Evolutionary conservation across 2,113 vertebrate genomes (phyloP), one percentile per base, ranked within the genome.

Genomic region (Plecotus auritus): DNA sequence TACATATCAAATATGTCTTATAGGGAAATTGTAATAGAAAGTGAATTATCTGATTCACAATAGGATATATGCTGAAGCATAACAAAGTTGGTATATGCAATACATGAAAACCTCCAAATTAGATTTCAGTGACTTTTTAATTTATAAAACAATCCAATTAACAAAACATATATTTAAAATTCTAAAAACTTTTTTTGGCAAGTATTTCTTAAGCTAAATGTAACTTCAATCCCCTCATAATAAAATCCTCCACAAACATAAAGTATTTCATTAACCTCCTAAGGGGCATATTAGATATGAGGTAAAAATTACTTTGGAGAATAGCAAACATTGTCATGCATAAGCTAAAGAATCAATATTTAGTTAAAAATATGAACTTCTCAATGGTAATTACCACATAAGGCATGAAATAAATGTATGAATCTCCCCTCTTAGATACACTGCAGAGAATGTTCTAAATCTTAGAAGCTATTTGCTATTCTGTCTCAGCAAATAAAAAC

Each of bases 251-350:
- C 26, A 5, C 69, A 95, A 88, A 81, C 59, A 77, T 30, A 88
- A 96, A 14, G 3, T 83, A n/a, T 94, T 94, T 87, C 59, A 94
- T 90, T 95, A 94, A 56, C 12, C 59, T 76, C n/a, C 80, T 54
- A 59, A 72, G n/a, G 13, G 42, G 30, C 0, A 84, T 12, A 90
- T 56, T 78, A 95, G 6, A 83, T 69, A 72, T 45, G 18, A 95
- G 93, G 80, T 78, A 5, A 88, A 92, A 94, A 89, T 42, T 32
- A 6, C 47, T 76, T 84, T 87, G 32, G 23, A 86, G 11, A 94
- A 85, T 23, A 89, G 67, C n/a, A 42, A 9, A 81, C 7, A 96
- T 9, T 7, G n/a, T 97, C 13, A 70, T 61, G 10, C 7, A 70
- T 67, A 95, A 95, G 0, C 3, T 78, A 96, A 61, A 95, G 56